Conservation (phyloP, 2,888 invertebrate species). For the Tetheella fluctuosa region DNA sequence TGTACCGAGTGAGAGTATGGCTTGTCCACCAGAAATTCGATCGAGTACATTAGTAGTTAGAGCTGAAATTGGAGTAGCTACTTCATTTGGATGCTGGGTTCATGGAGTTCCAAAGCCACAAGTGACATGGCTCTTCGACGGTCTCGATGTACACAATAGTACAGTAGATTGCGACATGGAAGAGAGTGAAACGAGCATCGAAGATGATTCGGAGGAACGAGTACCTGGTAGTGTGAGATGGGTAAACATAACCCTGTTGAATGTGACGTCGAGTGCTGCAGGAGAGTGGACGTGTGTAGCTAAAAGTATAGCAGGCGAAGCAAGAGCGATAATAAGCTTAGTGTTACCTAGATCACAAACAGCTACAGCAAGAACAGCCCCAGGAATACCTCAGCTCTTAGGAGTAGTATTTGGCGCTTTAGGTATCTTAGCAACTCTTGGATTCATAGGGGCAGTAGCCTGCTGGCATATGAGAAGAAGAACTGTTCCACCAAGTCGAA, state of each 20-base stretch:
- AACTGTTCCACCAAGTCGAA: slow-evolving; percentile 86
- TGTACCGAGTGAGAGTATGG: slow-evolving; percentile 90
- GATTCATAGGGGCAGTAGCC: slow-evolving; percentile 82
- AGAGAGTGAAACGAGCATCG: slow-evolving; percentile 71
- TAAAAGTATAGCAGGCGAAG: slow-evolving; percentile 86
- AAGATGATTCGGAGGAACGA: slow-evolving; percentile 73
- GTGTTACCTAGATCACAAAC: slow-evolving; percentile 85
- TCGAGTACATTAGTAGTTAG: slow-evolving; percentile 85
- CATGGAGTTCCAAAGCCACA: slow-evolving; percentile 93
- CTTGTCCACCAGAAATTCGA: slow-evolving; percentile 91
- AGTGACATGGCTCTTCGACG: slow-evolving; percentile 93
- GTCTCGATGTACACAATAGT: slow-evolving; percentile 78
- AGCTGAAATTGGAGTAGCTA: slow-evolving; percentile 92
- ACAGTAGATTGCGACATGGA: slow-evolving; percentile 78
- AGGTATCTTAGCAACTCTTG: slow-evolving; percentile 87
- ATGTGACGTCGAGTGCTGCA: slow-evolving; percentile 92
- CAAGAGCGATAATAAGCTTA: slow-evolving; percentile 85
- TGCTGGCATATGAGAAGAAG: slow-evolving; percentile 88
- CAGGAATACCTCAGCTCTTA: slow-evolving; percentile 88
- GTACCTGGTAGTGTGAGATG: slow-evolving; percentile 85
- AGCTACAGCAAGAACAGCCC: slow-evolving; percentile 90
- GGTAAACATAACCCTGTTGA: slow-evolving; percentile 92
- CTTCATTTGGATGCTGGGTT: slow-evolving; percentile 92
- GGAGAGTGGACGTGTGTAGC: slow-evolving; percentile 94
- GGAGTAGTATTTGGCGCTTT: slow-evolving; percentile 90